Evolutionary conservation across 2,113 vertebrate genomes (phyloP).

Genomic region (Columba janthina): DNA sequence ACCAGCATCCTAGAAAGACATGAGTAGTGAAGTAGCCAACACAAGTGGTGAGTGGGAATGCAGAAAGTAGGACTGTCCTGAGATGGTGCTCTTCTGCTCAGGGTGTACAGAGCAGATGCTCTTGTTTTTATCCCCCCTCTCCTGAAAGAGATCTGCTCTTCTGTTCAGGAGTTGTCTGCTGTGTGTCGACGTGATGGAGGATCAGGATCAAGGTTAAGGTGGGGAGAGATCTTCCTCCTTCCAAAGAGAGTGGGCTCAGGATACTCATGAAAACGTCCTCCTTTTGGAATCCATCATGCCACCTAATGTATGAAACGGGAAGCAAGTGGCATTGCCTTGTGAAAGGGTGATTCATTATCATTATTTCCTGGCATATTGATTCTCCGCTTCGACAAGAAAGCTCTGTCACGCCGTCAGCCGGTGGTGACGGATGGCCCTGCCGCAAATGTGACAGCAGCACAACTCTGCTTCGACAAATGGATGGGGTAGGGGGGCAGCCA

Average conservation of each 20-base stretch:
- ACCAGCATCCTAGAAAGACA: not conserved
- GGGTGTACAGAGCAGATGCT: not conserved
- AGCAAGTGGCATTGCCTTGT: not conserved
- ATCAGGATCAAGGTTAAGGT: not conserved
- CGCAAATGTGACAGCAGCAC: not conserved
- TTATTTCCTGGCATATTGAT: conserved; percentile 72
- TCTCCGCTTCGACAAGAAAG: conserved; percentile 52
- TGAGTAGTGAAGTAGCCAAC: not conserved
- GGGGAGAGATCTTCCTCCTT: not conserved
- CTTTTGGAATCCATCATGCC: not conserved
- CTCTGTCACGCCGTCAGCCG: not conserved
- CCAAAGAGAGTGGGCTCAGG: not conserved
- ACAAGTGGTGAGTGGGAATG: not conserved
- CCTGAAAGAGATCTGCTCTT: not conserved
- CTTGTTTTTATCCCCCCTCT: not conserved
- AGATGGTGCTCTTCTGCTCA: rapidly evolving
- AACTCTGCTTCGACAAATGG: not conserved
- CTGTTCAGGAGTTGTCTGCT: not conserved
- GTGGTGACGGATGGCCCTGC: conserved; percentile 14
- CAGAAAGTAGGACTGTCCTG: not conserved
- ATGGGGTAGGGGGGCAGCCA: not conserved
- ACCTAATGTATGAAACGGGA: not conserved
- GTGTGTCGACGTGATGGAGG: not conserved
- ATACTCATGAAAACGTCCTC: not conserved
- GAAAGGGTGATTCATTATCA: conserved; percentile 54